A percentile compares a stretch with the other conserved stretches of the same genome.
phyloP scores from a whole-genome alignment of 2,888 invertebrate genomes.

The Metacarcinus magister region DNA sequence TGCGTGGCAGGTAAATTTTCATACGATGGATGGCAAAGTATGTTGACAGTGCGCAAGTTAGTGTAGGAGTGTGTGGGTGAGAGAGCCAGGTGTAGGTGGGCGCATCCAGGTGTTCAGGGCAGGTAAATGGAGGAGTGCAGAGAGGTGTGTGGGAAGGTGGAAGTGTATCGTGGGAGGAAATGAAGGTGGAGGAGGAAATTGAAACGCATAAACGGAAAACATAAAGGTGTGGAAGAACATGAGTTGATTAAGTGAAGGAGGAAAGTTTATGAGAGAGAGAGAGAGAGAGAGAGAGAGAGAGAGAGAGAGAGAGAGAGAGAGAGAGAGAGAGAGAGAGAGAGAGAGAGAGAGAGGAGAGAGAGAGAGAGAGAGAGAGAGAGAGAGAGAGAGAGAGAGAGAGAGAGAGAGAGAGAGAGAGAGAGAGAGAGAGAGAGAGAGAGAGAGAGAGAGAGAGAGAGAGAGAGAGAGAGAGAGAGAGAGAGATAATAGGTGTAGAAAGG shows the following conservation, averaged over 20 bases:
- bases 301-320: neutral
- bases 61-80: neutral
- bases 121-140: neutral
- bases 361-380: conserved; percentile 26
- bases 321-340: conserved; percentile 26
- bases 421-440: conserved; percentile 28
- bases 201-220: neutral
- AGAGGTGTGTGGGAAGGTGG: neutral
- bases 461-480: neutral
- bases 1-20: neutral
- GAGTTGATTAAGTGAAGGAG: neutral
- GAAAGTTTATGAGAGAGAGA: neutral
- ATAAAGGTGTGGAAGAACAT: neutral
- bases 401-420: conserved; percentile 12
- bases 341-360: conserved; percentile 18
- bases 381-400: neutral
- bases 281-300: conserved; percentile 26
- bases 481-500: neutral
- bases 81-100: neutral
- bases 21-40: neutral
- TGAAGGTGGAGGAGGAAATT: neutral
- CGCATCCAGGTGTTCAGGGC: neutral
- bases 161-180: neutral
- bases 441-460: neutral
- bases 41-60: neutral